These are phyloP conservation scores for Ictalurus furcatus DNA, from an alignment of 2,113 vertebrate genomes.

Conservation along the genomic window DNA sequence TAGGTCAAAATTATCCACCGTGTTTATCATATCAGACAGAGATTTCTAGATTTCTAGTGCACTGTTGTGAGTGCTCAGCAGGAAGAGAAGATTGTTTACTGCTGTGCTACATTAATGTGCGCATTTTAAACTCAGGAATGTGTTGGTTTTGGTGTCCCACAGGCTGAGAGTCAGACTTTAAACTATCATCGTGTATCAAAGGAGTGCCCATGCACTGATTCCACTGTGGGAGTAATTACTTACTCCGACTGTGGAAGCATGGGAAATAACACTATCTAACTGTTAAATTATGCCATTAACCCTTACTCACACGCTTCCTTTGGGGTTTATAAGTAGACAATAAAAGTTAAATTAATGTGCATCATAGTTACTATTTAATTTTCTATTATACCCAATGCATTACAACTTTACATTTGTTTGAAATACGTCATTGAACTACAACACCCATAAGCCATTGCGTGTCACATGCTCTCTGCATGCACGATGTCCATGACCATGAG, in stretches of 20 bases:
- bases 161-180: background rate
- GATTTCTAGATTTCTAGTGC: background rate
- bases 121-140: background rate
- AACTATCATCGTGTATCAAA: background rate
- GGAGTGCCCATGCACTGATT: background rate
- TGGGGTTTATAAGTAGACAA: background rate
- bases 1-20: background rate
- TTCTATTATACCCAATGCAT: background rate
- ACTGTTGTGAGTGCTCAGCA: background rate
- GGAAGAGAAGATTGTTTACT: background rate
- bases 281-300: background rate
- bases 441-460: no score
- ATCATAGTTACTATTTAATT: background rate
- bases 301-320: background rate
- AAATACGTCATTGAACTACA: no score
- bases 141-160: background rate
- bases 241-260: background rate
- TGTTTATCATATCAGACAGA: background rate
- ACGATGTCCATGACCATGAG: no score
- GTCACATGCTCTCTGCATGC: no score
- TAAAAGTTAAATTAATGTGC: background rate
- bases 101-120: background rate
- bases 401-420: background rate
- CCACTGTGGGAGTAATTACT: background rate
- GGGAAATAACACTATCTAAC: background rate